Evolutionary conservation across 2,888 invertebrate genomes (phyloP).

Genomic region (Cartodere bifasciata): DNA sequence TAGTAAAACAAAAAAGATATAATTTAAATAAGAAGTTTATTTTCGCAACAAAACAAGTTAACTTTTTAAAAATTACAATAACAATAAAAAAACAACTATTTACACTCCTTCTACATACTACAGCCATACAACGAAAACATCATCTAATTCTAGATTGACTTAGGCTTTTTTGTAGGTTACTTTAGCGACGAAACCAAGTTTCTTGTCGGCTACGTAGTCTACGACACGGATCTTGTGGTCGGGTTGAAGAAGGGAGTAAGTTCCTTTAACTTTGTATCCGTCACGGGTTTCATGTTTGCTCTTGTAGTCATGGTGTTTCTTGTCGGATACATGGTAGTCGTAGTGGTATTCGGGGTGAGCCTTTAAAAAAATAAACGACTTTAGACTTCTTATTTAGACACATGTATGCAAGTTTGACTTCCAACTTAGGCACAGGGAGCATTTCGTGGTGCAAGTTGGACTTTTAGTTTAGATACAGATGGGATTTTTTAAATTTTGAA

Average conservation of each 20-base stretch:
- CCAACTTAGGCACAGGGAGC: too few relatives aligned
- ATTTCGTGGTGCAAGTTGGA: too few relatives aligned
- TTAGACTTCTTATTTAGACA: too few relatives aligned
- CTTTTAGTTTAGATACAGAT: too few relatives aligned
- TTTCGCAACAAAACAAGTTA: constrained; percentile 25
- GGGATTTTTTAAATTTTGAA: too few relatives aligned
- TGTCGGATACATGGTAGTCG: constrained; percentile 28
- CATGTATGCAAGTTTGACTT: too few relatives aligned
- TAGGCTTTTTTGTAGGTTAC: constrained; percentile 27
- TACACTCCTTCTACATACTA: too few relatives aligned
- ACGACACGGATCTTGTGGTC: constrained; percentile 30
- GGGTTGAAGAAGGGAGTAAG: constrained; percentile 28
- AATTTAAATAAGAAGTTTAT: not conserved
- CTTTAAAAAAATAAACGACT: constrained; percentile 18
- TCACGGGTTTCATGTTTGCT: constrained; percentile 29
- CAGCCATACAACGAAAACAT: too few relatives aligned
- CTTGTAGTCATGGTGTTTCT: constrained; percentile 28
- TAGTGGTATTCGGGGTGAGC: constrained; percentile 30
- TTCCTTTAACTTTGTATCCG: constrained; percentile 30
- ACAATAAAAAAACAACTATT: constrained; percentile 12
- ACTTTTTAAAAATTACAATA: constrained; percentile 10
- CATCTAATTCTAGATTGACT: too few relatives aligned
- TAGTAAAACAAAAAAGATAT: too few relatives aligned
- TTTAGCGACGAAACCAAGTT: constrained; percentile 28
- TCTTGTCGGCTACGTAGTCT: constrained; percentile 29